A percentile compares a stretch with the other conserved stretches of the same genome.
phyloP scores from a whole-genome alignment of 2,888 invertebrate genomes.

The Xiphydria camelus region DNA sequence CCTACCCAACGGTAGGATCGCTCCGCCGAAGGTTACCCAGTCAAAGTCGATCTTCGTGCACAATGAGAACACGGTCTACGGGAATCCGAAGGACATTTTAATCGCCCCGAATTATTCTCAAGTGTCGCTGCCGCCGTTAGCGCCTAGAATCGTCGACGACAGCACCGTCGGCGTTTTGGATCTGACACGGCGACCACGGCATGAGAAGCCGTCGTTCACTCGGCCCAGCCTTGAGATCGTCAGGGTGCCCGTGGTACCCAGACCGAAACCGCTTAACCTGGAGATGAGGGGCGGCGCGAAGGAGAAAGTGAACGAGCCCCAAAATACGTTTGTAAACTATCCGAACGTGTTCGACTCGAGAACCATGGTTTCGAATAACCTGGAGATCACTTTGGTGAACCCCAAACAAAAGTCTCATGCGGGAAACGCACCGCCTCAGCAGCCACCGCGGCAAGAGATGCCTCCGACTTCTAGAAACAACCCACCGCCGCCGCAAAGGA shows the following conservation, averaged over 20 bases:
- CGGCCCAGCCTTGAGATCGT: constrained; percentile 64
- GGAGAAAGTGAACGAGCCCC: constrained; percentile 27
- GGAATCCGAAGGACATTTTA: constrained; percentile 73
- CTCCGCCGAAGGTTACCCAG: constrained; percentile 65
- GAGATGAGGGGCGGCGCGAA: constrained; percentile 56
- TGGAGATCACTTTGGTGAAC: constrained; percentile 73
- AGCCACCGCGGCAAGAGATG: constrained; percentile 16
- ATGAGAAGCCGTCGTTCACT: constrained; percentile 51
- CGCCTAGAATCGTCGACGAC: constrained; percentile 15
- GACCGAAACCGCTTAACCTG: constrained; percentile 58
- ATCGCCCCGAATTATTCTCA: constrained; percentile 59
- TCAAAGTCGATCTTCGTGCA: constrained; percentile 69
- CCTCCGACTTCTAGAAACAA: constrained; percentile 25
- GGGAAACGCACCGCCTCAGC: constrained; percentile 16
- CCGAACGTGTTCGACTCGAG: constrained; percentile 57
- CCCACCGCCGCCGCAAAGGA: constrained; percentile 22
- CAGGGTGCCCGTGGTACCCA: constrained; percentile 60
- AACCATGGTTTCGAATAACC: constrained; percentile 65
- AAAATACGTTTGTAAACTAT: constrained; percentile 37
- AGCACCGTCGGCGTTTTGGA: constrained; percentile 66
- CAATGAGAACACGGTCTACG: constrained; percentile 70
- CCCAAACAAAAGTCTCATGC: constrained; percentile 53
- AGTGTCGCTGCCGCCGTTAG: constrained; percentile 14
- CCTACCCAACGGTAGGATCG: constrained; percentile 41
- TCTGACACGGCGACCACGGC: constrained; percentile 63